A percentile compares a stretch with the other conserved stretches of the same genome.
Conservation (phyloP, 2,888 invertebrate species). For the Atrina japonica region DNA sequence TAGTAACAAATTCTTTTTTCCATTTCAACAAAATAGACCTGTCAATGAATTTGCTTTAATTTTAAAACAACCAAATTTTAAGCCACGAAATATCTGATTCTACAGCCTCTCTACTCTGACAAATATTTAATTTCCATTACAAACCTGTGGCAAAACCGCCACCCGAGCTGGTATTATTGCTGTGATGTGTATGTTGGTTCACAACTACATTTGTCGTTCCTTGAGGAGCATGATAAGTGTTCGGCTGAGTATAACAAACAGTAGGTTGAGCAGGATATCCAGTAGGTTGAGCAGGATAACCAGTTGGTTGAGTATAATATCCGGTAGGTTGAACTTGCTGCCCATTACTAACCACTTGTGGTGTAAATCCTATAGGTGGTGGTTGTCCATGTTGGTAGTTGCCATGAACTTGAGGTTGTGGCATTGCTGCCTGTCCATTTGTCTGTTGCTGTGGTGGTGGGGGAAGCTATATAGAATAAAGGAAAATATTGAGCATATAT, state of each 20-base stretch:
- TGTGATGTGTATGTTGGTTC: neutral
- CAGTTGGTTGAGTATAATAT: constrained; percentile 2
- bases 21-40: too few relatives aligned
- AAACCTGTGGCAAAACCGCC: constrained; percentile 21
- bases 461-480: neutral
- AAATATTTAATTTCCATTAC: too few relatives aligned
- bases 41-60: too few relatives aligned
- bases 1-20: too few relatives aligned
- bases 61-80: too few relatives aligned
- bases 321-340: neutral
- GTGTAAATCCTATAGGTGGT: constrained; percentile 2
- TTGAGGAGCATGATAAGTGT: neutral
- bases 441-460: constrained; percentile 13
- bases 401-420: neutral
- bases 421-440: constrained; percentile 7
- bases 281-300: neutral
- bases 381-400: neutral
- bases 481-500: neutral
- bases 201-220: constrained; percentile 9
- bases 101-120: too few relatives aligned
- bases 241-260: too few relatives aligned
- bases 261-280: neutral
- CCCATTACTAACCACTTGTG: constrained; percentile 9
- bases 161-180: neutral
- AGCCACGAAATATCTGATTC: too few relatives aligned